Evolutionary conservation across 1,140 invertebrate genomes (phyloP).

Genomic region (Metaphire vulgaris): DNA sequence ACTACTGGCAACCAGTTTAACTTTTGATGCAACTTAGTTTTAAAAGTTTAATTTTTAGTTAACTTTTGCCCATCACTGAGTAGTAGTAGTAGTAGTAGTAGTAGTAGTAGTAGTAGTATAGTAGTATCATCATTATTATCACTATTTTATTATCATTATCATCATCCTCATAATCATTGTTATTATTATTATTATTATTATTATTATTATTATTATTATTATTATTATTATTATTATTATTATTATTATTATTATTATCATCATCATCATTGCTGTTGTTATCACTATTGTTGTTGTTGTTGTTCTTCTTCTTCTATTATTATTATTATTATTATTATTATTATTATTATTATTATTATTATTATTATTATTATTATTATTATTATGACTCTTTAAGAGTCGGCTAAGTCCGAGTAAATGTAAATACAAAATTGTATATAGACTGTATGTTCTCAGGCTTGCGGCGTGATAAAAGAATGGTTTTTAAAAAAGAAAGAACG

Average conservation of each 20-base stretch:
- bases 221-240: constrained; percentile 14
- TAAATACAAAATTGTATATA: too few species aligned
- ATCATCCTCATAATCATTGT: constrained; percentile 8
- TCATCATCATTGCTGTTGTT: not conserved
- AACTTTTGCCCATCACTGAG: too few species aligned
- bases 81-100: constrained; percentile 1
- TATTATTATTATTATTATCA: constrained; percentile 20
- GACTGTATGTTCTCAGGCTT: too few species aligned
- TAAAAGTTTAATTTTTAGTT: too few species aligned
- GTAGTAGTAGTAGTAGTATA: not conserved
- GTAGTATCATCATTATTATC: constrained; percentile 6
- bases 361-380: constrained; percentile 6
- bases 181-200: not conserved
- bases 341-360: constrained; percentile 12
- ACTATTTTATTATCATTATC: not conserved
- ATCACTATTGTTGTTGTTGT: constrained; percentile 13
- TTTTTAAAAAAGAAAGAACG: too few species aligned
- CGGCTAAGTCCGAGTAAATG: too few species aligned
- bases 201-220: constrained; percentile 2
- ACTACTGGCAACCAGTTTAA: too few species aligned
- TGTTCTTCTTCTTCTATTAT: not conserved
- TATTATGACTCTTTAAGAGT: not conserved
- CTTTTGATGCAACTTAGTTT: too few species aligned
- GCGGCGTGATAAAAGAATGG: too few species aligned
- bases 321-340: constrained; percentile 16